These are phyloP conservation scores for Pyrrhosoma nymphula DNA, from an alignment of 2,888 invertebrate genomes.

Conservation along the genomic window DNA sequence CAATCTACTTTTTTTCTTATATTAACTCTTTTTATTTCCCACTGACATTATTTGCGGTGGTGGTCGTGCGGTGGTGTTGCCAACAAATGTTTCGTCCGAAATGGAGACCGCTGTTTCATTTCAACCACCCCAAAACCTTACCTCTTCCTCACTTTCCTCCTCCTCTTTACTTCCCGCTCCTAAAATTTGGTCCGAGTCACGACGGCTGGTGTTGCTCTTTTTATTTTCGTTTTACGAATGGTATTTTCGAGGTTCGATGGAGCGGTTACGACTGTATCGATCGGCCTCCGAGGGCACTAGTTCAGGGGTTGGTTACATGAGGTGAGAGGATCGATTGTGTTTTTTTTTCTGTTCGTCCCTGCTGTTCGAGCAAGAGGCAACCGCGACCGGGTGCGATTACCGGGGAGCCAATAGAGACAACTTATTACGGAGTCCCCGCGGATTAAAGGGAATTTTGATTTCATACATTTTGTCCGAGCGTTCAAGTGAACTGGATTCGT, in stretches of 20 bases:
- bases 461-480: not conserved
- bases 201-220: not conserved
- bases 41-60: not conserved
- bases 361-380: not conserved
- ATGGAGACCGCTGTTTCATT: not conserved
- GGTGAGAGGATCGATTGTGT: not conserved
- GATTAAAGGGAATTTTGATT: not conserved
- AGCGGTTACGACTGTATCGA: constrained; percentile 14
- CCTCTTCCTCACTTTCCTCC: not conserved
- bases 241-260: not conserved
- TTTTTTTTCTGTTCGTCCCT: not conserved
- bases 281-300: not conserved
- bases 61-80: not conserved
- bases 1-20: too few species aligned
- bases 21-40: too few species aligned
- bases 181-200: not conserved
- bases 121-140: not conserved
- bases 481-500: not conserved
- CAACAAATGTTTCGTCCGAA: not conserved
- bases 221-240: constrained; percentile 11
- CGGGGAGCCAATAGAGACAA: not conserved
- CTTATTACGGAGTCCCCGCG: not conserved
- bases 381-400: not conserved
- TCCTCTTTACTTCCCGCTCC: not conserved
- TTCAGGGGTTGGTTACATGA: not conserved